phyloP scores from a whole-genome alignment of 2,113 vertebrate species.

The Colius striatus region DNA sequence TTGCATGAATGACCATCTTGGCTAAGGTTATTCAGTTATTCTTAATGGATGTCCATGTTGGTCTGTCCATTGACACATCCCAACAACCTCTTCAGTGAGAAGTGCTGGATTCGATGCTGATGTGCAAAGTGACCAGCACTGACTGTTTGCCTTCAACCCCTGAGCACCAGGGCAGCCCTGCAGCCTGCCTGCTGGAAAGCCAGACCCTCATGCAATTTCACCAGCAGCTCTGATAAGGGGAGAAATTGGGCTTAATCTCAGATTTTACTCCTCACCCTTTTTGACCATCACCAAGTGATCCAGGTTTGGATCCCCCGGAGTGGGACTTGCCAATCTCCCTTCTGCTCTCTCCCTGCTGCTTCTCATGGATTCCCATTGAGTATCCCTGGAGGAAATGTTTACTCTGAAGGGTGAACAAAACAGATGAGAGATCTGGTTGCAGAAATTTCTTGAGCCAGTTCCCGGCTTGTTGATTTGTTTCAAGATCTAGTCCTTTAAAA shows the following conservation, averaged over 20 bases:
- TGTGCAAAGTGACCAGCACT: background rate
- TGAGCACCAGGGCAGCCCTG: background rate
- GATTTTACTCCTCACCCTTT: background rate
- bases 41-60: background rate
- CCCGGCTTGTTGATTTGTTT: background rate
- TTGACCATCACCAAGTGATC: background rate
- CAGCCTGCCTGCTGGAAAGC: background rate
- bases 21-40: background rate
- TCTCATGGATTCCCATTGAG: background rate
- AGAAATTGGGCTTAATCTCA: background rate
- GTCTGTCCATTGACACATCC: background rate
- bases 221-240: background rate
- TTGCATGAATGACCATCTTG: background rate
- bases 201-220: fast-evolving
- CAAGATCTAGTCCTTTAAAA: background rate
- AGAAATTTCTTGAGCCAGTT: background rate
- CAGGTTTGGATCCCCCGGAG: background rate
- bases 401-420: background rate
- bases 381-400: background rate
- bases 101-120: fast-evolving
- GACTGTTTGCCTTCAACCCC: background rate
- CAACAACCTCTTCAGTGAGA: background rate
- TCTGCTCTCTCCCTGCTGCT: background rate
- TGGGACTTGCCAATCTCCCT: background rate
- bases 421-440: background rate